Base-by-base conservation (phyloP, 2,888 invertebrate genomes). In the Shargacucullia verbasci region DNA sequence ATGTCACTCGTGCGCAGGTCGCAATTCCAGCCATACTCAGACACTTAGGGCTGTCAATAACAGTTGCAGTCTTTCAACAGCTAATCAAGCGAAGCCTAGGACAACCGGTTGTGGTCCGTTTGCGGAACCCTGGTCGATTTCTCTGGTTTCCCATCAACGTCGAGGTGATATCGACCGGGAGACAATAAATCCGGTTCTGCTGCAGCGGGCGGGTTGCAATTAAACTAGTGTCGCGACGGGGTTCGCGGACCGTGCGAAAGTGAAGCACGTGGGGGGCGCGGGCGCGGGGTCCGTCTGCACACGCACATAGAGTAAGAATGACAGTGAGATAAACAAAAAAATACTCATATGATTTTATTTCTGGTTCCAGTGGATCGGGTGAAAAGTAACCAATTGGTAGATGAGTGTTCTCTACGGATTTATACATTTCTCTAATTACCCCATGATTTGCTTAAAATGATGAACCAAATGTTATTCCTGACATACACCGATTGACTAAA, bases 141-240 rank as follows among this genome's bases (percentile, higher is more conserved):
- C 83, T 79, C 77, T 79, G 78, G 78, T 78, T 82, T 80, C 82
- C 81, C 80, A 81, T 81, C 82, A 81, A 85, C 82, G 82, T 82
- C 82, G 83, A 82, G 86, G 86, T 84, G 88, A 89, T 88, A 89
- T 88, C 87, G 87, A 83, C 81, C 82, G 81, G 82, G 88, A 89
- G 91, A 92, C 92, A 92, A 92, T 92, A 91, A 91, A 92, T 91
- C 92, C 92, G 92, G 92, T 93, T 91, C 76, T 81, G 79, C 82
- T 86, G 89, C 91, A 87, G 88, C 87, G 81, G 81, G 80, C 82
- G 85, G 84, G 82, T 84, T 90, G 92, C 92, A 92, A 93, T 92
- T 92, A 92, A 89, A 91, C 88, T 89, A 91, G 92, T 92, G 93
- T 92, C 92, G 92, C 92, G 89, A 80, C 89, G 84, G 86, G 87